Conservation (phyloP, 2,797 vertebrate species). For the Heliangelus exortis region DNA sequence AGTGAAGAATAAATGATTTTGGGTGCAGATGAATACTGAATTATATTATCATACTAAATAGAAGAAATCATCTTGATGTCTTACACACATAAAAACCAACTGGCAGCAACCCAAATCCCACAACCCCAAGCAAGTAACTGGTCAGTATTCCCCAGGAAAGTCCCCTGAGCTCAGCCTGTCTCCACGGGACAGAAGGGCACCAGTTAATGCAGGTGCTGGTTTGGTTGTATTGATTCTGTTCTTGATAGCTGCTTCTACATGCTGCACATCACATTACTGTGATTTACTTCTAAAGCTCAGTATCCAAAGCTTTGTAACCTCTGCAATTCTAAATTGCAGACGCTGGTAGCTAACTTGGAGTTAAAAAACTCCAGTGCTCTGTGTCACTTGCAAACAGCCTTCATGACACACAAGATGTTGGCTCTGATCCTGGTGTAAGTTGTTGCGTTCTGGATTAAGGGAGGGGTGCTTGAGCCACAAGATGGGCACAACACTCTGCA, state of each 20-base stretch:
- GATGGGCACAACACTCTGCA: not conserved
- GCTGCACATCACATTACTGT: not conserved
- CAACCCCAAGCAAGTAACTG: not conserved
- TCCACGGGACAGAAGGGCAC: not conserved
- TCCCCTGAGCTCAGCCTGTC: not conserved
- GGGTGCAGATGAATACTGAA: not conserved
- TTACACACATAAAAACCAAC: not conserved
- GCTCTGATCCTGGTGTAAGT: accelerated
- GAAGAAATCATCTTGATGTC: accelerated
- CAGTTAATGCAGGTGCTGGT: not conserved
- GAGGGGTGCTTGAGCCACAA: not conserved
- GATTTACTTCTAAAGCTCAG: not conserved
- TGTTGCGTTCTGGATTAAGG: not conserved
- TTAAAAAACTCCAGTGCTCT: not conserved
- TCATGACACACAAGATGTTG: not conserved
- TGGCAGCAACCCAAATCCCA: not conserved
- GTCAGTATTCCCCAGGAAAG: not conserved
- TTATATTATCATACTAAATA: not conserved
- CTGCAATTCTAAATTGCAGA: accelerated
- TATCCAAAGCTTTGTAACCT: not conserved
- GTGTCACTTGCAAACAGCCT: not conserved
- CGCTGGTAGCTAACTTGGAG: not conserved
- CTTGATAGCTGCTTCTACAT: not conserved
- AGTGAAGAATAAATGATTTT: not conserved
- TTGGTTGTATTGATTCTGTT: not conserved